Percentiles rank a stretch among this genome's conserved stretches.
Conservation (phyloP, 2,797 vertebrate genomes). For the Crenuchus spilurus region DNA sequence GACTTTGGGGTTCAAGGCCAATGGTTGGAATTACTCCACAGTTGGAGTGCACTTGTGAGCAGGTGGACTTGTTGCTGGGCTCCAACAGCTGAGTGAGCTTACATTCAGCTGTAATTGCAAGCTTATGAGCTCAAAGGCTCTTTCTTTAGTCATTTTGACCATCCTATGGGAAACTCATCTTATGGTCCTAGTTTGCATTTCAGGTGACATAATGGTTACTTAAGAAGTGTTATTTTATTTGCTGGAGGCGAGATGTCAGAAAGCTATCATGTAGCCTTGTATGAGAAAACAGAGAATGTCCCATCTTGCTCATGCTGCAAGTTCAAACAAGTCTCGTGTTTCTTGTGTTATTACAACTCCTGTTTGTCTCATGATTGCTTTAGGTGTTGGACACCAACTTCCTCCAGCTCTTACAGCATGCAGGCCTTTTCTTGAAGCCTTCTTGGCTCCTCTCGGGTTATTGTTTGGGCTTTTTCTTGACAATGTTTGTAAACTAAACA, state of each 20-base stretch:
- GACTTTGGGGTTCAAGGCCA: conserved; percentile 35
- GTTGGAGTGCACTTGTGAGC: conserved; percentile 30
- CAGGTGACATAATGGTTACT: conserved; percentile 23
- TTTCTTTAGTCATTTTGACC: conserved; percentile 12
- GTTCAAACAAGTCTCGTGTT: conserved; percentile 39
- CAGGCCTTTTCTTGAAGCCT: conserved; percentile 39
- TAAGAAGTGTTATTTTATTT: conserved; percentile 3
- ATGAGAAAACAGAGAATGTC: conserved; percentile 30
- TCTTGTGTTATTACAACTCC: conserved; percentile 27
- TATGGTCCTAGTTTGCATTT: background rate
- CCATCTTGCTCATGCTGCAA: conserved; percentile 25
- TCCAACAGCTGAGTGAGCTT: conserved; percentile 50
- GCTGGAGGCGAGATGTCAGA: conserved; percentile 11
- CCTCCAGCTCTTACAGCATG: conserved; percentile 6
- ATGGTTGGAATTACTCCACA: background rate
- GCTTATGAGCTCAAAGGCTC: conserved; percentile 15
- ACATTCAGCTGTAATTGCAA: conserved; percentile 23
- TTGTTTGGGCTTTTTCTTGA: conserved; percentile 41
- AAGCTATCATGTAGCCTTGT: conserved; percentile 24
- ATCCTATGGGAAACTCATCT: background rate
- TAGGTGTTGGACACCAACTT: conserved; percentile 33
- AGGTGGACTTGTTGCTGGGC: conserved; percentile 35
- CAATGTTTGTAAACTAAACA: conserved; percentile 34
- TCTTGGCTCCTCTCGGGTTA: conserved; percentile 25
- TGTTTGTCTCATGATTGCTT: conserved; percentile 32